phyloP scores from a whole-genome alignment of 2,797 vertebrate genomes.

The Ptychobarbus kaznakovi region DNA sequence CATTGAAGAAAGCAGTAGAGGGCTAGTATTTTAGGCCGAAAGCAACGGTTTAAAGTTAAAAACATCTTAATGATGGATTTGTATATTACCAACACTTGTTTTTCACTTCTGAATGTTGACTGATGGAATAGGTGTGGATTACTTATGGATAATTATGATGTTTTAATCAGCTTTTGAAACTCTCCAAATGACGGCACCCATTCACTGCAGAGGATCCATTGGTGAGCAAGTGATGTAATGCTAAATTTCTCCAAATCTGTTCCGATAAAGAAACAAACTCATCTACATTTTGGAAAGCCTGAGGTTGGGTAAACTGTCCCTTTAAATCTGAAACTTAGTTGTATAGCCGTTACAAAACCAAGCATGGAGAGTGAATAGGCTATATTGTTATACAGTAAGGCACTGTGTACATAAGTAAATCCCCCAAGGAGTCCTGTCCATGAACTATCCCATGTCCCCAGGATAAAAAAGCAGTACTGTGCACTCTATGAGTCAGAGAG shows the following conservation, averaged over 20 bases:
- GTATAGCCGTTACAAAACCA: slow-evolving; percentile 1
- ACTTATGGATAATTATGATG: neutral
- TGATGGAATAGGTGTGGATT: neutral
- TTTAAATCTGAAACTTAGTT: neutral
- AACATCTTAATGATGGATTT: neutral
- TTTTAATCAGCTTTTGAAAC: neutral
- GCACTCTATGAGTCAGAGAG: neutral
- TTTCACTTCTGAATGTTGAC: neutral
- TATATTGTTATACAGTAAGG: neutral
- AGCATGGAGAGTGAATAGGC: neutral
- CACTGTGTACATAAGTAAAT: neutral
- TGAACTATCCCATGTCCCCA: neutral
- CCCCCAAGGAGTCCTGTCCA: neutral
- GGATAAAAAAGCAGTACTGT: neutral
- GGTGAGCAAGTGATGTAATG: too few relatives aligned
- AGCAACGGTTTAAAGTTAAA: neutral
- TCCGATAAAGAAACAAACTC: too few relatives aligned
- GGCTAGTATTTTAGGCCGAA: neutral
- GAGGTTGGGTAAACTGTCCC: neutral
- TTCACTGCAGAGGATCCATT: too few relatives aligned
- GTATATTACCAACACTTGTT: too few relatives aligned
- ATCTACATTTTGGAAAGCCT: neutral
- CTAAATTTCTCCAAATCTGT: too few relatives aligned
- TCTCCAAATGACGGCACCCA: neutral
- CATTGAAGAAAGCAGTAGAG: neutral